These are phyloP conservation scores for Hemistola chrysoprasaria DNA, from an alignment of 2,888 invertebrate genomes.

Conservation along the genomic window DNA sequence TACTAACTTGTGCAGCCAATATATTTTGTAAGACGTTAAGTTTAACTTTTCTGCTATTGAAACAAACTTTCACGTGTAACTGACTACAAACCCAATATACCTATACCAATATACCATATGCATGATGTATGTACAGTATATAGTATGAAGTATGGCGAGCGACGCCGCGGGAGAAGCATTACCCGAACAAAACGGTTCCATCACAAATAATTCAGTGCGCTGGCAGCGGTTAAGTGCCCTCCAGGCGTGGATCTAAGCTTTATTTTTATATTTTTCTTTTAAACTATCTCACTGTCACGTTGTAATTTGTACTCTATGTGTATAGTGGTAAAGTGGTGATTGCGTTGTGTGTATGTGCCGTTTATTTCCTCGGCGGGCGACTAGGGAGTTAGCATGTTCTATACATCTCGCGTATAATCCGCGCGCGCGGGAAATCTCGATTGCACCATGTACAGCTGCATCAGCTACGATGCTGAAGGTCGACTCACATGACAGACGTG, in stretches of 20 bases:
- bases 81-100: no score
- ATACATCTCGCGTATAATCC: constrained; percentile 39
- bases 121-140: no score
- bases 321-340: constrained; percentile 2
- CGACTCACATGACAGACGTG: constrained; percentile 16
- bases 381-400: constrained; percentile 32
- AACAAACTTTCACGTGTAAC: no score
- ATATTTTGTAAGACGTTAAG: no score
- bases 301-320: constrained; percentile 9
- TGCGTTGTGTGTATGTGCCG: constrained; percentile 6
- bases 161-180: constrained; percentile 17
- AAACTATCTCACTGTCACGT: constrained; percentile 9
- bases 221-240: constrained; percentile 47
- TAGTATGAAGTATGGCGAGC: no score
- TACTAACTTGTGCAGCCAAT: no score
- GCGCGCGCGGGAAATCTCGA: constrained; percentile 39
- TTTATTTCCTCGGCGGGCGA: constrained; percentile 25
- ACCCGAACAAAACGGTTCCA: constrained; percentile 32
- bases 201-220: constrained; percentile 45
- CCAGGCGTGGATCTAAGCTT: constrained; percentile 36
- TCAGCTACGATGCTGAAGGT: constrained; percentile 42
- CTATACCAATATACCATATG: no score
- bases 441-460: constrained; percentile 43
- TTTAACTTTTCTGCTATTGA: no score
- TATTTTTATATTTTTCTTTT: constrained; percentile 33